Evolutionary conservation across 2,797 vertebrate genomes (phyloP).

Genomic region (Ambastaia sidthimunki): DNA sequence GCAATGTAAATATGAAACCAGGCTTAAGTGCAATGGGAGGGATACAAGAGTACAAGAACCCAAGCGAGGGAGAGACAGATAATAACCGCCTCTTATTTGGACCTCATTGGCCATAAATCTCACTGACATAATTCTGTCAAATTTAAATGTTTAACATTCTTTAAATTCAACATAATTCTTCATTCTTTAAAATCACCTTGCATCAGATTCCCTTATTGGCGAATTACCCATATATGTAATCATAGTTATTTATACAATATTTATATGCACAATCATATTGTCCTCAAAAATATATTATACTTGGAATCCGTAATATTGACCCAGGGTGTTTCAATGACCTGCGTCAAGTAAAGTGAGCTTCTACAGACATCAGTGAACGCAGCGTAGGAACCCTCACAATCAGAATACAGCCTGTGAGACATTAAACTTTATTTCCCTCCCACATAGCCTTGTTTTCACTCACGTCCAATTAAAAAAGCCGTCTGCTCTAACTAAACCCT

Average conservation of each 20-base stretch:
- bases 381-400: conserved; percentile 18
- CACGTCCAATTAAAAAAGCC: conserved; percentile 29
- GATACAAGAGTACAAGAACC: too few species aligned
- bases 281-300: too few species aligned
- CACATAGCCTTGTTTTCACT: conserved; percentile 32
- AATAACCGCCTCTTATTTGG: too few species aligned
- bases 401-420: conserved; percentile 58
- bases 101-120: too few species aligned
- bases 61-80: too few species aligned
- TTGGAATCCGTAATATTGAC: neutral
- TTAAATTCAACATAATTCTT: too few species aligned
- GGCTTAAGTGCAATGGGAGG: neutral
- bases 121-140: too few species aligned
- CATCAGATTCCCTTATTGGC: too few species aligned
- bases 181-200: too few species aligned
- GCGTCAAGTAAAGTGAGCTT: neutral
- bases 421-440: conserved; percentile 24
- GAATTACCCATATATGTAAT: neutral
- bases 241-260: neutral
- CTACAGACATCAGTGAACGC: neutral
- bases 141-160: too few species aligned
- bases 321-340: neutral
- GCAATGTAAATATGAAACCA: conserved; percentile 22
- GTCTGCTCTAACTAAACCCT: conserved; percentile 29
- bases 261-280: neutral